Evolutionary conservation across 1,140 invertebrate species (phyloP), one percentile per base, ranked within the genome.

Genomic region (Steinernema khuongi): DNA sequence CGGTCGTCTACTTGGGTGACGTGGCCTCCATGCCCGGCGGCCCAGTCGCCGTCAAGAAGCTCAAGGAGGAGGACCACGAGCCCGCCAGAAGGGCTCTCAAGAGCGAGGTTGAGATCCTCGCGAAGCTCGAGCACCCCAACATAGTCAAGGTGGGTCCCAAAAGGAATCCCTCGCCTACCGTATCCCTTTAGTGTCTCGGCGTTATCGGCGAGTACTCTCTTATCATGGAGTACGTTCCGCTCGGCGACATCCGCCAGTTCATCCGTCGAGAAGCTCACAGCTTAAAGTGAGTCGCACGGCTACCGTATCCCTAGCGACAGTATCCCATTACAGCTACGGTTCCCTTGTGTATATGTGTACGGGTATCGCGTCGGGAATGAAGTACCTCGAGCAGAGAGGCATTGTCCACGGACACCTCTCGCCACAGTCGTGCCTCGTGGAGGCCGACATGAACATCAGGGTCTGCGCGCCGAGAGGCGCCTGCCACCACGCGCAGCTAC

Each of bases 181-280:
- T 26, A 26, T 22, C 19, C 50, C 26, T 60, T 60, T 22, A 60
- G 50, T 60, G 50, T 60, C 36, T 95, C 32, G 93, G 93, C 1
- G 90, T 92, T 66, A 94, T 93, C 84, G 91, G 91, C 36, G 86
- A 89, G 43, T 91, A 92, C 19, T 93, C 91, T 81, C 92, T 94
- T 75, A 90, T 95, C 1, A 90, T 95, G 81, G 94, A 96, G 86
- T 95, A 94, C 86, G 88, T 93, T 80, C 92, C 93, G 80, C 90
- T 92, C 77, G 93, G 93, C 4, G 93, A 96, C 87, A 89, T 96
- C 50, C 91, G 92, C 85, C 92, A 94, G 85, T 94, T 93, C 22
- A 60, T 60, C 19, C 50, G 50, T 26, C 50, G 50, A 7, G 50
- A 60, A 60, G 50, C 50, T 14, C 50, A 60, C 50, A 60, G 14